These are phyloP conservation scores for Eulacestoma nigropectus DNA, from an alignment of 2,113 vertebrate genomes.

Conservation along the genomic window DNA sequence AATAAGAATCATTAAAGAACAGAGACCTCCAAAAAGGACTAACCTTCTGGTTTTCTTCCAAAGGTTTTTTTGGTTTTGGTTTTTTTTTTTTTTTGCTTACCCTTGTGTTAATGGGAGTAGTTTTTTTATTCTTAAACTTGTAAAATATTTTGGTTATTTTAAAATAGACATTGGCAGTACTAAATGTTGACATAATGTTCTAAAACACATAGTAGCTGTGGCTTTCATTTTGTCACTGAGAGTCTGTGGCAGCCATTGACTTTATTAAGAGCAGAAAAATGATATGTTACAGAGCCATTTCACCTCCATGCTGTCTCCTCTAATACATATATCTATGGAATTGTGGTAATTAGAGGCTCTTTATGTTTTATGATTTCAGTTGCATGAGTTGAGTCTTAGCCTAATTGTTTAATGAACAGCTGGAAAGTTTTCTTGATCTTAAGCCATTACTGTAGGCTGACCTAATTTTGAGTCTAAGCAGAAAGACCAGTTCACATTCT, in stretches of 20 bases:
- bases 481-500: background rate
- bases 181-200: background rate
- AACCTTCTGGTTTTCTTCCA: background rate
- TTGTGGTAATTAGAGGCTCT: slow-evolving; percentile 12
- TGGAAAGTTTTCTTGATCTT: slow-evolving; percentile 46
- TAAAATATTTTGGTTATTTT: background rate
- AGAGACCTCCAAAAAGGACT: background rate
- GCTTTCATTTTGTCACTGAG: background rate
- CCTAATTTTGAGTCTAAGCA: background rate
- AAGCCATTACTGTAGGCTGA: slow-evolving; percentile 2
- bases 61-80: background rate
- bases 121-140: background rate
- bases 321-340: background rate
- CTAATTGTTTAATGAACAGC: slow-evolving; percentile 35
- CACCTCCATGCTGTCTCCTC: background rate
- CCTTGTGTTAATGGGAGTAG: background rate
- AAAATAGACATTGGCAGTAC: background rate
- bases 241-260: background rate
- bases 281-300: slow-evolving; percentile 1
- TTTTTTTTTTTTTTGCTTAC: background rate
- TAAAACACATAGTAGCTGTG: background rate
- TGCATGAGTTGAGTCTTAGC: slow-evolving; percentile 2
- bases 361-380: slow-evolving; percentile 34
- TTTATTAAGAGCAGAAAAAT: background rate
- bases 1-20: background rate